Evolutionary conservation across 2,797 vertebrate genomes (phyloP).

Genomic region (Sarcophilus harrisii): DNA sequence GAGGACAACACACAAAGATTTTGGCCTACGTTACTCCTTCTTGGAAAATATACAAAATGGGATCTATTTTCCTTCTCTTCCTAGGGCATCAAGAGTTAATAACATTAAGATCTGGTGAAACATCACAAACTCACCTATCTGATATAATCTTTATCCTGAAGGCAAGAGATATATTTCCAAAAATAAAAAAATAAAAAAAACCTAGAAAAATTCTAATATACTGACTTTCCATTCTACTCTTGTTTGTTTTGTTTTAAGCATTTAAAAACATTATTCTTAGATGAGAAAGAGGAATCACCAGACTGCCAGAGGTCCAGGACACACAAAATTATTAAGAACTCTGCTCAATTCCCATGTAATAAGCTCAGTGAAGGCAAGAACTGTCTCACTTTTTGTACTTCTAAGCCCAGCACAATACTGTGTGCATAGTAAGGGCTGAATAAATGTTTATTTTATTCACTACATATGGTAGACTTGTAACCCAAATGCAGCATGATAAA

Average conservation of each 20-base stretch:
- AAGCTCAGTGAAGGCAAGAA: not conserved
- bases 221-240: not conserved
- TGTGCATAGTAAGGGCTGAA: not conserved
- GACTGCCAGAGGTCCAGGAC: not conserved
- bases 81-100: not conserved
- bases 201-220: not conserved
- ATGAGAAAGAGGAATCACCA: not conserved
- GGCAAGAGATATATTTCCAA: not conserved
- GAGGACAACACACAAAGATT: not conserved
- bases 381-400: not conserved
- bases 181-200: not conserved
- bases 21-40: not conserved
- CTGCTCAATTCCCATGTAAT: not conserved
- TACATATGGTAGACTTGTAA: not conserved
- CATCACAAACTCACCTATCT: not conserved
- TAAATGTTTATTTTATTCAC: not conserved
- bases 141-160: not conserved
- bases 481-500: slow-evolving; percentile 28
- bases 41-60: not conserved
- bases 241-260: not conserved
- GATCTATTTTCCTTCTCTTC: not conserved
- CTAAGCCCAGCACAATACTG: not conserved
- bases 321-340: not conserved
- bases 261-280: not conserved
- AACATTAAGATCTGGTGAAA: not conserved